Evolutionary conservation across 92 coral and sea anemone species (phyloP).

Genomic region (Pocillopora meandrina): DNA sequence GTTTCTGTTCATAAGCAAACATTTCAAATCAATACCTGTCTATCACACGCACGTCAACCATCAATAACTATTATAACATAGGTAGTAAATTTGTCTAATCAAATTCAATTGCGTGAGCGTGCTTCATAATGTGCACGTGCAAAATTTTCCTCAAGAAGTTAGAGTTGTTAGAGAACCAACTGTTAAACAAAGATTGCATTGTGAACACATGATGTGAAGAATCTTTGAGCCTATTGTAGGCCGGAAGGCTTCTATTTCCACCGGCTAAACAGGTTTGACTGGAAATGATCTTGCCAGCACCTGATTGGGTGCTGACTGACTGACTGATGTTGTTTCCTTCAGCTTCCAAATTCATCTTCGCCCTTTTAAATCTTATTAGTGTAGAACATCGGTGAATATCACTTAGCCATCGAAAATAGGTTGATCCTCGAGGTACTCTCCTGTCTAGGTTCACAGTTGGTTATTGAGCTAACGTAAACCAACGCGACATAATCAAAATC

Average conservation of each 20-base stretch:
- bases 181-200: no score
- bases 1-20: constrained; percentile 59
- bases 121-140: no score
- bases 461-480: no score
- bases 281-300: constrained; percentile 1
- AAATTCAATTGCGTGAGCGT: no score
- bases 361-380: neutral
- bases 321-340: neutral
- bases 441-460: no score
- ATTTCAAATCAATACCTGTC: neutral
- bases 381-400: neutral
- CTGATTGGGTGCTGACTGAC: neutral
- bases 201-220: neutral
- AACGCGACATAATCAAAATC: neutral
- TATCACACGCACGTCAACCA: neutral
- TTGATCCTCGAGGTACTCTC: no score
- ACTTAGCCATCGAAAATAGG: neutral
- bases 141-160: no score
- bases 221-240: neutral
- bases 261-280: neutral
- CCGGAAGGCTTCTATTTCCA: neutral
- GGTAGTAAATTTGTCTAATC: no score
- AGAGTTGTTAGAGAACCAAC: no score
- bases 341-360: neutral
- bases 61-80: no score